Conservation (phyloP, 2,113 vertebrate genomes). For the Dicrurus megarhynchus region DNA sequence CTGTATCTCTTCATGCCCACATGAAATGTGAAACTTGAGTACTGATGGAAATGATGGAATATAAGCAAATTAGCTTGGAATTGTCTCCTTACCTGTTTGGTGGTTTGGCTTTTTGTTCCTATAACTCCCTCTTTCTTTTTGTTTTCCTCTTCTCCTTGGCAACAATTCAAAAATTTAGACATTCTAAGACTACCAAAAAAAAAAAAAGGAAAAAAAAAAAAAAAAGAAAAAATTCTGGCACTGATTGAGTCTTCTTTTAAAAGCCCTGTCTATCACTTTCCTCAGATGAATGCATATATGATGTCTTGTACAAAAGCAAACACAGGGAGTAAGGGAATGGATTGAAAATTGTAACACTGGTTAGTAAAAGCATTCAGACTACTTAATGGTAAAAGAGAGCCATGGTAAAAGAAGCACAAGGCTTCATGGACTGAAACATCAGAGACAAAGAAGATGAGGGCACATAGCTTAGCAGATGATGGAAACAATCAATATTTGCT, state of each 20-base stretch:
- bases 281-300: not conserved
- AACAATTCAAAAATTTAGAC: not conserved
- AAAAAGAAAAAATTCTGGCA: not conserved
- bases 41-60: not conserved
- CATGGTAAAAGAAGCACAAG: not conserved
- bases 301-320: not conserved
- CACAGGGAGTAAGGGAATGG: not conserved
- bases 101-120: not conserved
- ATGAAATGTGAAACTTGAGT: not conserved
- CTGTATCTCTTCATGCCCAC: not conserved
- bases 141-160: not conserved
- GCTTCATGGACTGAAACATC: not conserved
- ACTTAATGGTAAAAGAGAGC: not conserved
- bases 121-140: not conserved
- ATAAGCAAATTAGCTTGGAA: not conserved
- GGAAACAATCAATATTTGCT: not conserved
- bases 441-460: not conserved
- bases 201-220: accelerated
- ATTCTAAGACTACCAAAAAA: not conserved
- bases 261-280: not conserved
- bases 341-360: not conserved
- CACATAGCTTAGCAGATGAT: not conserved
- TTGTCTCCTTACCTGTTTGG: not conserved
- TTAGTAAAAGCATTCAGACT: not conserved
- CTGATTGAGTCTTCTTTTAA: not conserved